Percentiles rank a stretch among this genome's conserved stretches.
phyloP scores from a whole-genome alignment of 37 sponge, comb jelly and placozoan species.

The Mnemiopsis leidyi region DNA sequence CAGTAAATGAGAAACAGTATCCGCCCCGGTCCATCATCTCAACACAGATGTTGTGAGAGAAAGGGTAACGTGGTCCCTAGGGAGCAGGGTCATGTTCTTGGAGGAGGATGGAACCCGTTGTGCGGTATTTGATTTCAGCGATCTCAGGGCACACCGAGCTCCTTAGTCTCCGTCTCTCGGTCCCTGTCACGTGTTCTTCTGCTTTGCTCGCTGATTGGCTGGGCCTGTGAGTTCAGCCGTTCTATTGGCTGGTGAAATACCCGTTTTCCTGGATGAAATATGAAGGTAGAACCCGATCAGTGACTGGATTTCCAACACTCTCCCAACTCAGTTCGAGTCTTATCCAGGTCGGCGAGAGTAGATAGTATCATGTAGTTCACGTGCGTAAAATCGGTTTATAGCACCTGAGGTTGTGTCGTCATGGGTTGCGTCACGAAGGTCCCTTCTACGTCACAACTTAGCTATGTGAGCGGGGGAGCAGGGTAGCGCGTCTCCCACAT shows the following conservation, averaged over 20 bases:
- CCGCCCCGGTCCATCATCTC: not conserved
- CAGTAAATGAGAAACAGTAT: not conserved
- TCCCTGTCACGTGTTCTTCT: not conserved
- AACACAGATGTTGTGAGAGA: not conserved
- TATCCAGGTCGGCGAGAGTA: not conserved
- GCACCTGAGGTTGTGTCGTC: not conserved
- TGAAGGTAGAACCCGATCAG: not conserved
- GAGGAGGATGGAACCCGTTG: not conserved
- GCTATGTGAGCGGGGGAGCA: not conserved
- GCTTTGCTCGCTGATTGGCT: not conserved
- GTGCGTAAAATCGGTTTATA: not conserved
- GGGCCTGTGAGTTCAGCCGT: not conserved
- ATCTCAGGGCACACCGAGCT: conserved; percentile 46
- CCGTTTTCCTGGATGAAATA: not conserved
- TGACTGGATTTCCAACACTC: not conserved
- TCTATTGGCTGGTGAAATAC: not conserved
- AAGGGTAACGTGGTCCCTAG: not conserved
- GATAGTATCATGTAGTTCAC: not conserved
- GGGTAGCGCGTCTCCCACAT: not conserved
- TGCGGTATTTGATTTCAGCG: conserved; percentile 28
- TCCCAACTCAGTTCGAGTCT: not conserved
- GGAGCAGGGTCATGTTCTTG: not conserved
- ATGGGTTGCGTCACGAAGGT: not conserved
- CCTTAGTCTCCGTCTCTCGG: not conserved
- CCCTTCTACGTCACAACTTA: not conserved